Evolutionary conservation across 2,888 invertebrate genomes (phyloP), one percentile per base, ranked within the genome.

Genomic region (Seira musarum): DNA sequence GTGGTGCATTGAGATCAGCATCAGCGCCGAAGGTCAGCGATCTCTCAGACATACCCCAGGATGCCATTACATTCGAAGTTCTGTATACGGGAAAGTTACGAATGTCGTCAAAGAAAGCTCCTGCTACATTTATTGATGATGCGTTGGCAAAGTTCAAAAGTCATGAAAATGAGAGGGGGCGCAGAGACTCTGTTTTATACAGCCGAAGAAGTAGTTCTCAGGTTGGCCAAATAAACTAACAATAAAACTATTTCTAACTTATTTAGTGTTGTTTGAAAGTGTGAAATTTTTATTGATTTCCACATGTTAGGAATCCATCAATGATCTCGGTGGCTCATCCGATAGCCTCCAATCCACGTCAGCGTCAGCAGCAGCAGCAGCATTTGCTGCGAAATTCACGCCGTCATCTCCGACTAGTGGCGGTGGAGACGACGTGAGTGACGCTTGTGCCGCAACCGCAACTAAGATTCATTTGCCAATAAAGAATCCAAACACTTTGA

Each of bases 31-130:
- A 71, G 46, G 83, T 80, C 72, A 72, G 70, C 35, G 79, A 78
- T 21, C 74, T 82, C 2, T 64, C 79, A n/a, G 73, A 77, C 75
- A 15, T 70, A 40, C 94, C 95, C 8, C 95, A 95, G 87, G 95
- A 95, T 82, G 95, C 95, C 24, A 95, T 95, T 88, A 96, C 96
- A 89, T 96, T 96, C 88, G 96, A 96, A 91, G 95, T 96, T 1
- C 90, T 97, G 84, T 97, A 97, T 89, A 93, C 97, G 66, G 97
- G 97, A 0, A 96, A 96, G 90, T 96, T 96, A 66, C 93, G 94
- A 85, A 95, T 96, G 86, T 94, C 95, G 53, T 94, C 95, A 87
- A 93, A 95, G 87, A 96, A 95, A 88, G 94, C 96, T 0, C 94
- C 96, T 0, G 94, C 95, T 85, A 92, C 94, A 0, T 93, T 97